Percentiles rank a stretch among this genome's conserved stretches.
Evolutionary conservation across 2,113 vertebrate species (phyloP).

Genomic region (Ursus arctos): DNA sequence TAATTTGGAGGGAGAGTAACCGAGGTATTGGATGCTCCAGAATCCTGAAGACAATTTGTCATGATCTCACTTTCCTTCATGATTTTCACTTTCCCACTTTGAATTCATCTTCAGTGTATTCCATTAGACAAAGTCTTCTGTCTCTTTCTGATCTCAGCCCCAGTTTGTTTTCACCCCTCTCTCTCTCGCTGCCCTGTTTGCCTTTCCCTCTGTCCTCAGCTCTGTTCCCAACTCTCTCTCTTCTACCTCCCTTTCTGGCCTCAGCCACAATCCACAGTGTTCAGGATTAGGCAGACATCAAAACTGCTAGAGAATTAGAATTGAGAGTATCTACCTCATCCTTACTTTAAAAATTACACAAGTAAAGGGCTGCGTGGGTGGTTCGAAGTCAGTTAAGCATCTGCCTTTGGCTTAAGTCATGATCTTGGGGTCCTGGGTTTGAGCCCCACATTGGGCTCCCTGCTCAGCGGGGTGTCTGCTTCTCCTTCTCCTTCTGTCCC

Average conservation of each 20-base stretch:
- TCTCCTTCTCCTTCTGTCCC: background rate
- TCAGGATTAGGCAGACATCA: background rate
- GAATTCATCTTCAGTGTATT: background rate
- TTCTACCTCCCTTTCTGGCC: background rate
- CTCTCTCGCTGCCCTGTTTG: background rate
- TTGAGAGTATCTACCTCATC: background rate
- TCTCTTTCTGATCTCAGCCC: background rate
- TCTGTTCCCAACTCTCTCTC: background rate
- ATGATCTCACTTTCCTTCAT: background rate
- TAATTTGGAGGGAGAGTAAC: background rate
- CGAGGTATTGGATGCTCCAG: background rate
- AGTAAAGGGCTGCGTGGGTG: background rate
- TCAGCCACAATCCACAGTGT: background rate
- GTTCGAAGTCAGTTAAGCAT: background rate
- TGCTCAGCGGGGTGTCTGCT: background rate
- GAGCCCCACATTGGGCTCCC: background rate
- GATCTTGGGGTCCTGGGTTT: background rate
- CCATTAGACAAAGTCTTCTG: background rate
- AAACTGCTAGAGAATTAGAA: background rate
- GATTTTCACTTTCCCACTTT: background rate
- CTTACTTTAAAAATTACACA: slow-evolving; percentile 27
- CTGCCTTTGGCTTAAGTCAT: background rate
- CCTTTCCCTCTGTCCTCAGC: background rate
- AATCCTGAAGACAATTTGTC: background rate
- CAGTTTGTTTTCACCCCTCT: background rate